Evolutionary conservation across 2,113 vertebrate genomes (phyloP).

Genomic region (Onychostoma macrolepis): DNA sequence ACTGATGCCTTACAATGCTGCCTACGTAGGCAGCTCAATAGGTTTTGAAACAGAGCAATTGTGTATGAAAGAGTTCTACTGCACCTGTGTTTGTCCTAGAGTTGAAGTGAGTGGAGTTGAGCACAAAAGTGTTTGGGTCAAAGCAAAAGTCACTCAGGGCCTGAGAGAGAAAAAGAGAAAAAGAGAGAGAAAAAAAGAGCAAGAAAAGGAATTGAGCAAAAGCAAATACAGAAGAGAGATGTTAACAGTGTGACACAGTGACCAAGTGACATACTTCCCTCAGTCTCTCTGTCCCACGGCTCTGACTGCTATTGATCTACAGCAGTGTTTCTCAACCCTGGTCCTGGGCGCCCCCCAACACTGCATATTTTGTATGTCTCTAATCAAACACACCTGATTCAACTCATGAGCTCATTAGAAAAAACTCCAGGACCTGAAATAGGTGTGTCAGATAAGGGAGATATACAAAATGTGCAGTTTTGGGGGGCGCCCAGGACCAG

Average conservation of each 20-base stretch:
- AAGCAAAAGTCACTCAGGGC: slow-evolving; percentile 91
- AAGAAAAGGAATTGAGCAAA: slow-evolving; percentile 37
- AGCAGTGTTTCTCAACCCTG: too few species aligned
- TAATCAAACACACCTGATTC: too few species aligned
- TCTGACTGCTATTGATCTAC: slow-evolving; percentile 60
- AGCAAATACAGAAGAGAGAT: slow-evolving; percentile 48
- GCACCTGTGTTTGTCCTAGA: slow-evolving; percentile 84
- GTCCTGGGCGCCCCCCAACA: too few species aligned
- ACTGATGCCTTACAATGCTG: not conserved
- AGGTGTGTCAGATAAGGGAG: too few species aligned
- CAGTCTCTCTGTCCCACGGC: slow-evolving; percentile 48
- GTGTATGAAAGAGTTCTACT: not conserved
- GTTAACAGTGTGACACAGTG: slow-evolving; percentile 61
- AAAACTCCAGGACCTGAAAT: too few species aligned
- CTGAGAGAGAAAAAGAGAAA: slow-evolving; percentile 63
- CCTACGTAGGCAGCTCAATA: not conserved
- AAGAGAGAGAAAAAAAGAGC: slow-evolving; percentile 24
- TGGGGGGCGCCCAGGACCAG: too few species aligned
- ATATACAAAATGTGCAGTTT: too few species aligned
- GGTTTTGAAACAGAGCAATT: not conserved
- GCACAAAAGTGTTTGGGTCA: slow-evolving; percentile 82
- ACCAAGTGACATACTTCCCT: slow-evolving; percentile 72
- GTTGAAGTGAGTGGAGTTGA: slow-evolving; percentile 87
- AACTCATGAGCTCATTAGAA: too few species aligned
- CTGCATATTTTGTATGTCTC: too few species aligned